Evolutionary conservation across 2,113 vertebrate species (phyloP), one percentile per base, ranked within the genome.

Genomic region (Gobius niger): DNA sequence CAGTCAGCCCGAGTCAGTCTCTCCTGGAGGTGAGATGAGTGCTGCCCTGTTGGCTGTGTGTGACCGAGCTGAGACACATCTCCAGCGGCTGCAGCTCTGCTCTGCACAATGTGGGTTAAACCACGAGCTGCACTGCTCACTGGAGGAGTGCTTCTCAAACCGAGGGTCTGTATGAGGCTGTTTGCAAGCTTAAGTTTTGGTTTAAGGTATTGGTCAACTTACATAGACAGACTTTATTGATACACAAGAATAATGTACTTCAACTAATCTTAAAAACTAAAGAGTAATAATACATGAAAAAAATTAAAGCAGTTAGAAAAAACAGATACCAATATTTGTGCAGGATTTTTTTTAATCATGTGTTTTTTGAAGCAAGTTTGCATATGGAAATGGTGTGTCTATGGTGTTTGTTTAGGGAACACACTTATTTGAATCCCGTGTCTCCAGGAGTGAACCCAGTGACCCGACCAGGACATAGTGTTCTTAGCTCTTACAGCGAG

Each of bases 61-160:
- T 72, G 68, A 82, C 81, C 82, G 24, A 88, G 90, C 86, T 88
- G 86, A 88, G 86, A 85, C 71, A 81, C 86, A 81, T 87, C 85
- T 85, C 63, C 72, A 83, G 75, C 70, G 75, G 75, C 78, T 81
- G 79, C 53, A 53, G 76, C 70, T 85, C 84, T 81, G 81, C 69
- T 84, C 47, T 44, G 10, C 82, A 85, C 85, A 85, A 4, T 82
- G 83, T 86, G 81, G 65, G 68, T 75, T 65, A 56, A 63, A 76
- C 81, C 75, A 41, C 73, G 80, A 73, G 67, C 67, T 68, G 54
- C 76, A 75, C 68, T 50, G 65, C 62, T 70, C 64, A 67, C 67
- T n/a, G 16, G 6, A 16, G 50, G 9, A 47, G 46, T 12, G 46
- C 15, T 16, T 51, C n/a, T 24, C 24, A 24, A 24, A 24, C 1